A percentile compares a stretch with the other conserved stretches of the same genome.
These are phyloP conservation scores for Trogon melanurus DNA, from an alignment of 2,113 vertebrate genomes.

Conservation along the genomic window DNA sequence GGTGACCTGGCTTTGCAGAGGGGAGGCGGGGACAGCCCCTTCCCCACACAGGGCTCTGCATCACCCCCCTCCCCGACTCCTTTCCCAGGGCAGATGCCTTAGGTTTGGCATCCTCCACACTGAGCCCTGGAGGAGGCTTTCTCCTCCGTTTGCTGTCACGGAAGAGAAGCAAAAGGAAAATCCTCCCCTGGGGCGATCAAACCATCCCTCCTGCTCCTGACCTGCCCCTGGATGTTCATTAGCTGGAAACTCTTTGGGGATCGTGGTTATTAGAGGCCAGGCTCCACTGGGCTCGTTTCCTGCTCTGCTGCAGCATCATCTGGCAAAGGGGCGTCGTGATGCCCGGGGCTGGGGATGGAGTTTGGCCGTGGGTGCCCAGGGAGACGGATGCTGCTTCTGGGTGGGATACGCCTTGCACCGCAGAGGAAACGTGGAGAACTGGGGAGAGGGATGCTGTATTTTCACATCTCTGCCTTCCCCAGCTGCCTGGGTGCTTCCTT, in stretches of 20 bases:
- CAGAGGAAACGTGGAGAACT: not conserved
- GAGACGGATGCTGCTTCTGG: not conserved
- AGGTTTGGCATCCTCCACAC: not conserved
- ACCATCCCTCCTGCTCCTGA: not conserved
- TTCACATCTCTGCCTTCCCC: not conserved
- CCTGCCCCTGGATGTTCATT: not conserved
- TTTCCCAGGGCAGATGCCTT: not conserved
- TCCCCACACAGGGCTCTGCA: no score
- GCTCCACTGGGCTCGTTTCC: not conserved
- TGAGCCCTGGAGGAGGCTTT: not conserved
- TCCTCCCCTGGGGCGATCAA: not conserved
- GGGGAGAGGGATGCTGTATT: not conserved
- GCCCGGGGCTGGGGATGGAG: not conserved
- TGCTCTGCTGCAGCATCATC: rapidly evolving
- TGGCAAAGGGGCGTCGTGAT: not conserved
- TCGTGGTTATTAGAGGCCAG: not conserved
- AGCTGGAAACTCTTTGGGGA: not conserved
- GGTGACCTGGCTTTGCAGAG: not conserved
- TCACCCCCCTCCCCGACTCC: no score
- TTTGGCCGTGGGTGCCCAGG: rapidly evolving
- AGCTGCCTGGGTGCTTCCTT: not conserved
- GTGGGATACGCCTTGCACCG: rapidly evolving
- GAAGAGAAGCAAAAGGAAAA: conserved; percentile 36
- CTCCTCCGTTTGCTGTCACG: not conserved
- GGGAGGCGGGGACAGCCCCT: not conserved